phyloP scores from a whole-genome alignment of 2,113 vertebrate genomes.

The Craseonycteris thonglongyai region DNA sequence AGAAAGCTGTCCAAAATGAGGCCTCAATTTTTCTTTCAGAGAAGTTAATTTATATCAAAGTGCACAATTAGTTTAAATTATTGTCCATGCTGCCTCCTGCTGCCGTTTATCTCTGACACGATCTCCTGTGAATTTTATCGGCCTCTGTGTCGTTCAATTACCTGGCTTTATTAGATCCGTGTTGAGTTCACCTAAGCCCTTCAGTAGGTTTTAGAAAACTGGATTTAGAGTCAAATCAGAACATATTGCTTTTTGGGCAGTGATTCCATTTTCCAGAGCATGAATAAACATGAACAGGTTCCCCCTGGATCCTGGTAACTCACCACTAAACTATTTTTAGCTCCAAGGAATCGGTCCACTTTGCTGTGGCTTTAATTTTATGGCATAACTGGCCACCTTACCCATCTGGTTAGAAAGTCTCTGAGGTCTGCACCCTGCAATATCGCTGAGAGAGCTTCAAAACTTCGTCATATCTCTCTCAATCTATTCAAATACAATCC shows the following conservation, averaged over 20 bases:
- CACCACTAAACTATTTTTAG: constrained; percentile 33
- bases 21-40: constrained; percentile 10
- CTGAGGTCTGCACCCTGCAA: background rate
- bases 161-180: constrained; percentile 56
- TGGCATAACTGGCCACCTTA: background rate
- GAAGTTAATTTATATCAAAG: constrained; percentile 55
- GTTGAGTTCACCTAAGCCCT: constrained; percentile 55
- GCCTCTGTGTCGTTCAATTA: constrained; percentile 18
- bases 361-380: constrained; percentile 7
- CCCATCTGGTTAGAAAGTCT: background rate
- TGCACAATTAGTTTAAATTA: constrained; percentile 50
- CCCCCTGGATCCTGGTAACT: background rate
- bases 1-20: constrained; percentile 58
- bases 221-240: constrained; percentile 60
- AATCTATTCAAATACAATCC: background rate
- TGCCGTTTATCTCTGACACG: constrained; percentile 33
- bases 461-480: background rate
- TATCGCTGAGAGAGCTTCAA: background rate
- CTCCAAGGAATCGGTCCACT: constrained; percentile 10
- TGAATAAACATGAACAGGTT: constrained; percentile 55
- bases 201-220: constrained; percentile 55
- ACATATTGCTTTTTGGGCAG: constrained; percentile 41
- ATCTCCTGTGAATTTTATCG: background rate
- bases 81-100: background rate
- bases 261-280: constrained; percentile 44